Percentiles rank a stretch among this genome's conserved stretches.
Evolutionary conservation across 2,113 vertebrate species (phyloP).

Genomic region (Scalopus aquaticus): DNA sequence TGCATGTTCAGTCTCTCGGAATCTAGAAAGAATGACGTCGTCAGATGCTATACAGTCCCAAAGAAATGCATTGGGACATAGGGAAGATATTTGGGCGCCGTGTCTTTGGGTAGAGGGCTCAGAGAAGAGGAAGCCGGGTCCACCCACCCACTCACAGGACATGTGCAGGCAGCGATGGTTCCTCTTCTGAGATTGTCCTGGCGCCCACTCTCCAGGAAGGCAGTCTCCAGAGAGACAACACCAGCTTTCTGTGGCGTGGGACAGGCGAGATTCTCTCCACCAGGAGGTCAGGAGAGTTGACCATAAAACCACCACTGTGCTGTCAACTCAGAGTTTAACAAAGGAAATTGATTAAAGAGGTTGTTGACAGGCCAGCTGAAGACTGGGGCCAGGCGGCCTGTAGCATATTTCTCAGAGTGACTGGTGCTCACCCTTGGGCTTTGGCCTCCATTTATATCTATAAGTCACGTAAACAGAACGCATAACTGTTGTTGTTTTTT

Average conservation of each 20-base stretch:
- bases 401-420: no score
- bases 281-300: not conserved
- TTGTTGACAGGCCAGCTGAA: no score
- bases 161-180: no score
- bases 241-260: no score
- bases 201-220: not conserved
- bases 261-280: not conserved
- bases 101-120: not conserved
- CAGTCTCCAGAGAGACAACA: not conserved
- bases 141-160: not conserved
- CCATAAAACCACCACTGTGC: no score
- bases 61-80: not conserved
- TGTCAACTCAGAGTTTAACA: no score
- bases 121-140: not conserved
- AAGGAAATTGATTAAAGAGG: no score
- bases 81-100: not conserved
- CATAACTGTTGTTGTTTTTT: no score
- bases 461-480: no score
- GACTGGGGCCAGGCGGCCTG: no score
- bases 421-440: no score
- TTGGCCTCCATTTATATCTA: no score
- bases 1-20: not conserved
- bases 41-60: not conserved
- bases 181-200: not conserved
- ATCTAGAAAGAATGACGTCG: not conserved